phyloP scores from a whole-genome alignment of 2,888 invertebrate species.

The Stenolophus ochropezus region DNA sequence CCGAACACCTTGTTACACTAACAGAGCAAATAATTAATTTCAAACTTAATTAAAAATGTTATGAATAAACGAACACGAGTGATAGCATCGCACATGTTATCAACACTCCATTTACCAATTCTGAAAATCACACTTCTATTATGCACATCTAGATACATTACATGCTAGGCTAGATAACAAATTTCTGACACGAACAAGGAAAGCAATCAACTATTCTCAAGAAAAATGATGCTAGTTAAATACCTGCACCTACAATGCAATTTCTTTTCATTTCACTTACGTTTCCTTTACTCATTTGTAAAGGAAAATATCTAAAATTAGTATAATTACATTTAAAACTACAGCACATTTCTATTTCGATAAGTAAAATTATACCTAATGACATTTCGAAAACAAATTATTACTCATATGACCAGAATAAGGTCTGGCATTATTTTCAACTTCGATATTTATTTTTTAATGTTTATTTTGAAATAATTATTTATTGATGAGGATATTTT shows the following conservation, averaged over 20 bases:
- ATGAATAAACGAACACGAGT: slow-evolving; percentile 2
- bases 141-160: not conserved
- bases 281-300: not conserved
- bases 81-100: not conserved
- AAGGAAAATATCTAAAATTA: not conserved
- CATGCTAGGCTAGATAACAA: not conserved
- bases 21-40: slow-evolving; percentile 15
- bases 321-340: no score
- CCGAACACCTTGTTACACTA: not conserved
- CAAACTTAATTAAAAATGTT: not conserved
- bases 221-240: not conserved
- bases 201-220: not conserved
- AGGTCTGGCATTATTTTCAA: no score
- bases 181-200: not conserved
- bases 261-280: not conserved
- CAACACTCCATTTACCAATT: not conserved
- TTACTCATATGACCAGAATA: no score
- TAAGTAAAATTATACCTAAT: no score
- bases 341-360: no score
- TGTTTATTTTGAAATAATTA: no score
- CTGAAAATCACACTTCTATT: not conserved
- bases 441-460: no score
- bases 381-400: no score
- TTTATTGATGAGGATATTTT: no score
- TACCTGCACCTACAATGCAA: not conserved